Evolutionary conservation across 92 coral and sea anemone genomes (phyloP).

Genomic region (Epizoanthus illoricatus): DNA sequence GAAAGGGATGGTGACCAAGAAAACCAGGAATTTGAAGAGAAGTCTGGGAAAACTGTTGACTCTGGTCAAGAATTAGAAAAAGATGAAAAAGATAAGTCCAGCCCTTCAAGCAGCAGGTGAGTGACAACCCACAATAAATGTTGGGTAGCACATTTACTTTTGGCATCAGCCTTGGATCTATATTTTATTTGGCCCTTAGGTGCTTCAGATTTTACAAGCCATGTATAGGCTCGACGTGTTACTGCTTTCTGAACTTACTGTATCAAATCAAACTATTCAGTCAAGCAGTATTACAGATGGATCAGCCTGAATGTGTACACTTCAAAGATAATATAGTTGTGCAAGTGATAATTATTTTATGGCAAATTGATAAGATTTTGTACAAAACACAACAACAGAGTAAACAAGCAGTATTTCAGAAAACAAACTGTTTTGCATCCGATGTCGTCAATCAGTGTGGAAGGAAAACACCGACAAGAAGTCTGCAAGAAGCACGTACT

Average conservation of each 20-base stretch:
- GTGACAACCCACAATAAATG: constrained; percentile 12
- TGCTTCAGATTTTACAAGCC: too few species aligned
- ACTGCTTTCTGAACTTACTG: too few species aligned
- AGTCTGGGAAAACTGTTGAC: constrained; percentile 51
- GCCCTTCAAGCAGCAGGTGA: constrained; percentile 85
- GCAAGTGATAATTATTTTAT: too few species aligned
- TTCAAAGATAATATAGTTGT: too few species aligned
- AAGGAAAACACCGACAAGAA: neutral
- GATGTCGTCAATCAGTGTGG: neutral
- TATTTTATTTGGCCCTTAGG: neutral
- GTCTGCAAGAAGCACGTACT: constrained; percentile 7
- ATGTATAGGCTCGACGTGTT: too few species aligned
- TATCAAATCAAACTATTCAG: too few species aligned
- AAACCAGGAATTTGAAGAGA: constrained; percentile 40
- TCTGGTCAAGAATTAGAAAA: constrained; percentile 45
- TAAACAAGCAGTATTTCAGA: neutral
- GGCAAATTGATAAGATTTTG: too few species aligned
- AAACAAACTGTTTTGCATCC: neutral
- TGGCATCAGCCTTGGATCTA: neutral
- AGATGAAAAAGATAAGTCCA: constrained; percentile 85
- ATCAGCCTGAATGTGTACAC: too few species aligned
- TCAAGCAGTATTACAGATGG: too few species aligned
- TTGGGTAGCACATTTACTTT: neutral
- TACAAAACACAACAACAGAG: too few species aligned
- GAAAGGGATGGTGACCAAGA: constrained; percentile 45